Evolutionary conservation across 1,140 invertebrate species (phyloP).

Genomic region (Apis laboriosa): DNA sequence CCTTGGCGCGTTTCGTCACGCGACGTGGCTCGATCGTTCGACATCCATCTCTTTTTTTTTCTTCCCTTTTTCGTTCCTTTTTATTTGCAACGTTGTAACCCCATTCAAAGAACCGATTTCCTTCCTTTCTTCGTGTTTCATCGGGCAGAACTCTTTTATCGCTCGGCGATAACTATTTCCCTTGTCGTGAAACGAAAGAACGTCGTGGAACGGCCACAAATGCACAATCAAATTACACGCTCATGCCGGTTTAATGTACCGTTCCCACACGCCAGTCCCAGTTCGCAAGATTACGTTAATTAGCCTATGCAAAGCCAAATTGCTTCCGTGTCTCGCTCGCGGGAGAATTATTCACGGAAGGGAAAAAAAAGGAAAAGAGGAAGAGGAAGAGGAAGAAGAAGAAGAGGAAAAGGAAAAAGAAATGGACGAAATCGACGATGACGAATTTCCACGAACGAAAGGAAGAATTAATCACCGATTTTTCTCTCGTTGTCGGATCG

Average conservation of each 20-base stretch:
- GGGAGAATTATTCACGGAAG: not conserved
- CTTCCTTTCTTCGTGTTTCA: not conserved
- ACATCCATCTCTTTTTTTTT: too few relatives aligned
- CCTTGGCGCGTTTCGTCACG: too few relatives aligned
- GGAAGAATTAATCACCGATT: constrained; percentile 15
- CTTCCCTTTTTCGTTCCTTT: not conserved
- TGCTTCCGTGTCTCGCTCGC: not conserved
- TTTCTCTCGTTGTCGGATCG: too few relatives aligned
- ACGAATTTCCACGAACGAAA: not conserved
- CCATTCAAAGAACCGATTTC: not conserved
- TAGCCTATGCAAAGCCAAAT: not conserved
- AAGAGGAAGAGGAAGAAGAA: too few relatives aligned
- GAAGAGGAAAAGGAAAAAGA: too few relatives aligned
- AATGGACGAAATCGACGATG: not conserved
- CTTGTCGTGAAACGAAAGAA: not conserved
- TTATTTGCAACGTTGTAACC: too few relatives aligned
- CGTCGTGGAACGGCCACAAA: not conserved
- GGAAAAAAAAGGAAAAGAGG: too few relatives aligned
- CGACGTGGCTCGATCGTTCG: too few relatives aligned
- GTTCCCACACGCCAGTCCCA: not conserved
- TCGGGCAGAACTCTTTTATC: not conserved
- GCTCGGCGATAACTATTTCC: not conserved
- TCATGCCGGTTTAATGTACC: not conserved
- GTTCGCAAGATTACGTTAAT: constrained; percentile 25
- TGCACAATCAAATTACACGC: not conserved